Conservation (phyloP, 2,113 vertebrate genomes). For the Zosterops hypoxanthus region DNA sequence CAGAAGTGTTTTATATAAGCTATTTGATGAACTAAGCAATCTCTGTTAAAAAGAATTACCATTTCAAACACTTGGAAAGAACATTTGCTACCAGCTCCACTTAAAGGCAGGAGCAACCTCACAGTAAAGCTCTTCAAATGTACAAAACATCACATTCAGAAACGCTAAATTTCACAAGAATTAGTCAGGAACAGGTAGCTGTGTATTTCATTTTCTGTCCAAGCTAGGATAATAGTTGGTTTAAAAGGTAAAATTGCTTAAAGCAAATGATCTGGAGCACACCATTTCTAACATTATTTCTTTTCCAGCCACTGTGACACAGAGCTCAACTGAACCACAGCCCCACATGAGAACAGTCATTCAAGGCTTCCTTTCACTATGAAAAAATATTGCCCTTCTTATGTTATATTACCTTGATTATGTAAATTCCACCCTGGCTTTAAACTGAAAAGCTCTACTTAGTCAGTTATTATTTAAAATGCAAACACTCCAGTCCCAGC, state of each 20-base stretch:
- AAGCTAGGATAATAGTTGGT: background rate
- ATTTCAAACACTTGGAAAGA: background rate
- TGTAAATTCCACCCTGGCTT: fast-evolving
- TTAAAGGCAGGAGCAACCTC: background rate
- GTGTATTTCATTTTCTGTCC: background rate
- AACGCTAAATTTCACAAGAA: background rate
- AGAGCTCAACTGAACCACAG: background rate
- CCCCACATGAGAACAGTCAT: fast-evolving
- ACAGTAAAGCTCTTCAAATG: background rate
- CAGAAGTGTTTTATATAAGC: background rate
- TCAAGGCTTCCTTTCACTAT: background rate
- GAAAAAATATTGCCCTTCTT: background rate
- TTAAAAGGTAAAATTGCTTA: background rate
- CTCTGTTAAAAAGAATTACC: background rate
- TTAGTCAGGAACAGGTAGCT: background rate
- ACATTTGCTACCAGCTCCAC: background rate
- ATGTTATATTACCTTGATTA: background rate
- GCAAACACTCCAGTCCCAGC: background rate
- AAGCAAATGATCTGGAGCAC: background rate
- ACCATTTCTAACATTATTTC: background rate
- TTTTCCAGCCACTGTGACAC: background rate
- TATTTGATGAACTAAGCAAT: background rate
- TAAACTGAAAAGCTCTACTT: background rate
- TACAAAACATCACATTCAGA: background rate
- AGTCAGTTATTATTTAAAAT: background rate